Evolutionary conservation across 2,113 vertebrate genomes (phyloP).

Genomic region (Erythrocebus patas): DNA sequence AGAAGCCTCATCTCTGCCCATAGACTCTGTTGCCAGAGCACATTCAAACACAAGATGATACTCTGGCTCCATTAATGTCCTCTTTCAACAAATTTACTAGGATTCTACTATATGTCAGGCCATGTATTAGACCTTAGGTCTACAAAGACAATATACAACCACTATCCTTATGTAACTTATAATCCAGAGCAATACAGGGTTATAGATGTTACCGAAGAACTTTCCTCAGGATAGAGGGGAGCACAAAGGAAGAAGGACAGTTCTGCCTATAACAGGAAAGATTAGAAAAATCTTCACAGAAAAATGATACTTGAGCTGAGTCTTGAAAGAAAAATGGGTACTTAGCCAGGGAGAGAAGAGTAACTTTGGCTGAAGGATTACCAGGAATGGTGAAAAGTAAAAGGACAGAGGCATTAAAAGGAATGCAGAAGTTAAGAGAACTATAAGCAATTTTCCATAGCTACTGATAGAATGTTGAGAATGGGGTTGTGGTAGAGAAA

Average conservation of each 20-base stretch:
- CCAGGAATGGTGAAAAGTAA: not conserved
- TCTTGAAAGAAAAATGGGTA: not conserved
- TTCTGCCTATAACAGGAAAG: not conserved
- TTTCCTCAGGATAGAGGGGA: not conserved
- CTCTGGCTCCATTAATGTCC: not conserved
- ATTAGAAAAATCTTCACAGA: not conserved
- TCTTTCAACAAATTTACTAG: not conserved
- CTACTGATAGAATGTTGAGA: not conserved
- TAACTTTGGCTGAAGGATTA: not conserved
- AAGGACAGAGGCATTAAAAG: not conserved
- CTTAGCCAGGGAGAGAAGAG: not conserved
- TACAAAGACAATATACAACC: not conserved
- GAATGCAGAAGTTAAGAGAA: not conserved
- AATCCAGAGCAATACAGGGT: not conserved
- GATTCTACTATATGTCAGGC: not conserved
- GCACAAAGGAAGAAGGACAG: not conserved
- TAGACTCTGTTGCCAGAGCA: not conserved
- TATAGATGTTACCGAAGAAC: not conserved
- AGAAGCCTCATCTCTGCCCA: not conserved
- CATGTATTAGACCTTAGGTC: not conserved
- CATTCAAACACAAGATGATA: not conserved
- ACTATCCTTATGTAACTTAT: not conserved
- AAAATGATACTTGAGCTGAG: not conserved
- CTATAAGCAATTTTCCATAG: not conserved
- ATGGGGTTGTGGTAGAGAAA: not conserved